Conservation (phyloP, 2,113 vertebrate species). For the Zootoca vivipara region DNA sequence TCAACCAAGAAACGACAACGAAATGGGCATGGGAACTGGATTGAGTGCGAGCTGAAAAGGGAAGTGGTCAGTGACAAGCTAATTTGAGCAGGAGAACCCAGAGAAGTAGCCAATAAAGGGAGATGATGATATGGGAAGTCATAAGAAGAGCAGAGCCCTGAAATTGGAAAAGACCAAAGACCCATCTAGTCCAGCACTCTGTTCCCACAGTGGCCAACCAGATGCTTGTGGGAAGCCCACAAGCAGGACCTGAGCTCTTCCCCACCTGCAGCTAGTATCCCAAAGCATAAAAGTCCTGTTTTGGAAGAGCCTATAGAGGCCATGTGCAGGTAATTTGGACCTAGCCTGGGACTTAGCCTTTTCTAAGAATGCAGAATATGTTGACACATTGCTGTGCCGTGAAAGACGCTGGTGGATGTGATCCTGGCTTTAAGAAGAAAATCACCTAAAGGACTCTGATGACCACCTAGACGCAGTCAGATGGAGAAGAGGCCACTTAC, state of each 20-base stretch:
- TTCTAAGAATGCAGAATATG: neutral
- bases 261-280: no score
- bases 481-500: neutral
- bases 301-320: neutral
- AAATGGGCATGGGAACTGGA: conserved; percentile 19
- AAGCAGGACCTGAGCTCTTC: no score
- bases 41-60: neutral
- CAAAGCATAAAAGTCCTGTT: neutral
- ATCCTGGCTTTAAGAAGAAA: neutral
- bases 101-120: neutral
- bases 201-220: no score
- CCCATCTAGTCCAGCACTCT: no score
- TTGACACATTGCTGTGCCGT: neutral
- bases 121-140: neutral
- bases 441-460: neutral
- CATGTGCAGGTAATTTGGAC: neutral
- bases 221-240: no score
- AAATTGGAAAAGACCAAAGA: no score
- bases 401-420: neutral
- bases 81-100: conserved; percentile 17
- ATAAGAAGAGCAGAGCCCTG: no score
- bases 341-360: neutral
- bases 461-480: neutral
- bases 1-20: neutral
- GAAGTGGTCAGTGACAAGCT: neutral